Conservation (phyloP, 2,113 vertebrate species). For the Fregetta grallaria region DNA sequence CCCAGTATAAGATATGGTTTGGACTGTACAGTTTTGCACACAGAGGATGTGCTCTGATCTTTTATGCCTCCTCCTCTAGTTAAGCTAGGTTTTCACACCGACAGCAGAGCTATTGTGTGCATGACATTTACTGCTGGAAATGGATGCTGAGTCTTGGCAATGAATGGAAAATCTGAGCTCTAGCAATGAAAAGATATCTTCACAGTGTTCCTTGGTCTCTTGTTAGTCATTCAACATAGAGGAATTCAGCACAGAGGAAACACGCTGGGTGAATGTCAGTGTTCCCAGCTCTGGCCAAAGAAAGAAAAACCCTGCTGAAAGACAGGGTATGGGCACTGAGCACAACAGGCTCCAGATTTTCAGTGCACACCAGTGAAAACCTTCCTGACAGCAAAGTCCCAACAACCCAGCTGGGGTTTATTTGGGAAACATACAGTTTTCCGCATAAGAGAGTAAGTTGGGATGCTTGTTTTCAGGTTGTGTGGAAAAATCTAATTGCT, state of each 20-base stretch:
- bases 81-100: conserved; percentile 56
- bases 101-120: conserved; percentile 71
- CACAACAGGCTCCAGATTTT: not conserved
- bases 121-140: conserved; percentile 72
- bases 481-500: not conserved
- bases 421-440: not conserved
- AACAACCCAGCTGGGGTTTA: not conserved
- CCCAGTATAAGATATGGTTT: not conserved
- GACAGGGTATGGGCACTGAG: not conserved
- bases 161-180: conserved; percentile 50
- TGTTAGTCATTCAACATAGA: conserved; percentile 20
- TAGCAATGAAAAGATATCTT: conserved; percentile 54
- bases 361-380: not conserved
- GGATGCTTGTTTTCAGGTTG: not conserved
- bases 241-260: conserved; percentile 32
- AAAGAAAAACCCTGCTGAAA: not conserved
- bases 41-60: not conserved
- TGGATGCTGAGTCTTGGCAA: conserved; percentile 48
- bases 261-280: conserved; percentile 17
- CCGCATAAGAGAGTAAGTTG: not conserved
- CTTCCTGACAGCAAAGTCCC: not conserved
- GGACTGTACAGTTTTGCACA: not conserved
- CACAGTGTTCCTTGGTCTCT: conserved; percentile 34
- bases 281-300: not conserved
- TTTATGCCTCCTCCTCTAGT: not conserved